Percentiles rank a stretch among this genome's conserved stretches.
These are phyloP conservation scores for Hipparchia sbordonii DNA, from an alignment of 2,888 invertebrate genomes.

Conservation along the genomic window DNA sequence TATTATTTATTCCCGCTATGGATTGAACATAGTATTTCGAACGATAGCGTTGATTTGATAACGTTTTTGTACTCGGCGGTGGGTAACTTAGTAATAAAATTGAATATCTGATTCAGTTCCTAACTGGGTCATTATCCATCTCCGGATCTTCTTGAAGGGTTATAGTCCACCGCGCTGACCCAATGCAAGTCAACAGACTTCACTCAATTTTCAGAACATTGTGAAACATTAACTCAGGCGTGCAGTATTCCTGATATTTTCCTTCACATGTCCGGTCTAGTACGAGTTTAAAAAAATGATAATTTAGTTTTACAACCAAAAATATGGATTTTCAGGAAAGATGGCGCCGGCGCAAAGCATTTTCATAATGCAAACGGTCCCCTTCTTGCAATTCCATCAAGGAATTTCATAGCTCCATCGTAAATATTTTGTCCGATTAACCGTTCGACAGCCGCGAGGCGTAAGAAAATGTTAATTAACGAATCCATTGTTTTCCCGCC, in stretches of 20 bases:
- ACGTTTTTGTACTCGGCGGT: no score
- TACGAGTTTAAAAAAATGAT: neutral
- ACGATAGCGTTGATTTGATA: no score
- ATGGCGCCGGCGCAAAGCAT: conserved; percentile 34
- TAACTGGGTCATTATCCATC: no score
- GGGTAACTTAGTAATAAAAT: no score
- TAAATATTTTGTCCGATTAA: conserved; percentile 84
- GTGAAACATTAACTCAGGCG: no score
- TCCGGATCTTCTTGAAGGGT: no score
- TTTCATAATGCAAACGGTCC: conserved; percentile 41
- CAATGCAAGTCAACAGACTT: no score
- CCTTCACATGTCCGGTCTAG: no score
- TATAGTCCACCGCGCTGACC: no score
- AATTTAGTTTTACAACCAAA: neutral
- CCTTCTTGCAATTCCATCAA: conserved; percentile 63
- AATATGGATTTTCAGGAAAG: conserved; percentile 3
- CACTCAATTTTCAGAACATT: no score
- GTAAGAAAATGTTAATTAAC: conserved; percentile 91
- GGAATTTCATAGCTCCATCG: conserved; percentile 76
- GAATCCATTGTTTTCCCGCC: conserved; percentile 88
- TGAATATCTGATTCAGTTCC: no score
- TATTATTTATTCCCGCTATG: neutral
- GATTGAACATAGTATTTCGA: neutral
- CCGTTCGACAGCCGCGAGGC: conserved; percentile 83
- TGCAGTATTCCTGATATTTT: no score